These are phyloP conservation scores for Hepsetus odoe DNA, from an alignment of 2,113 vertebrate species.

Conservation along the genomic window DNA sequence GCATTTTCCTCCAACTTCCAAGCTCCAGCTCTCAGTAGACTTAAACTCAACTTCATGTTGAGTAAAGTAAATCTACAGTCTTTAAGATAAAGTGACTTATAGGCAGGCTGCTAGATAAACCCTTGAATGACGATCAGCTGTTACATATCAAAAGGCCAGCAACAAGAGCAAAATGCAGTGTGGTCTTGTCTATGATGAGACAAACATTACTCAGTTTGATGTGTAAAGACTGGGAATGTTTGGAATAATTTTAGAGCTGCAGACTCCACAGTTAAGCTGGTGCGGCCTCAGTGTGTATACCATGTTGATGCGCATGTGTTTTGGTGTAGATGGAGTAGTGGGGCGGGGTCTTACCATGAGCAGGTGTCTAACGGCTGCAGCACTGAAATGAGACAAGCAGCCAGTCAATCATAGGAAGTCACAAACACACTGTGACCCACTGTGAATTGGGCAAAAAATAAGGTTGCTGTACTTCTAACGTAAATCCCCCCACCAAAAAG, in stretches of 20 bases:
- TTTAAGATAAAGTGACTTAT: constrained; percentile 3
- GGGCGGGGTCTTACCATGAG: constrained; percentile 76
- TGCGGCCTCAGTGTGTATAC: constrained; percentile 27
- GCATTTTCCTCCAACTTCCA: constrained; percentile 60
- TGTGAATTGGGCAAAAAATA: constrained; percentile 49
- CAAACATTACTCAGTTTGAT: background rate
- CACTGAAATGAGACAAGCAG: constrained; percentile 86
- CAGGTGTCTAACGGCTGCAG: constrained; percentile 82
- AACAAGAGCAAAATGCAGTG: background rate
- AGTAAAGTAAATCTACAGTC: background rate
- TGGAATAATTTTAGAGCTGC: constrained; percentile 19
- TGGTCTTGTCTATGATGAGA: background rate
- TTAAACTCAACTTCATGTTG: constrained; percentile 15
- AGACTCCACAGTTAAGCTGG: constrained; percentile 54
- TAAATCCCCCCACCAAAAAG: constrained; percentile 1
- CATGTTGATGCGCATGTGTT: constrained; percentile 35
- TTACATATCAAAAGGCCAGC: background rate
- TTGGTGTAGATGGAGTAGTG: constrained; percentile 47
- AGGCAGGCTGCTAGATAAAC: background rate
- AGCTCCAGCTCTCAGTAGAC: constrained; percentile 34
- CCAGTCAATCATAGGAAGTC: constrained; percentile 78
- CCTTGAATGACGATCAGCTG: background rate
- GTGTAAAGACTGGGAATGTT: background rate
- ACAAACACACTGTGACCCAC: constrained; percentile 61
- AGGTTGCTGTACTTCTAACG: constrained; percentile 19